Base-by-base conservation (phyloP, 2,113 vertebrate species). In the Mus spicilegus region DNA sequence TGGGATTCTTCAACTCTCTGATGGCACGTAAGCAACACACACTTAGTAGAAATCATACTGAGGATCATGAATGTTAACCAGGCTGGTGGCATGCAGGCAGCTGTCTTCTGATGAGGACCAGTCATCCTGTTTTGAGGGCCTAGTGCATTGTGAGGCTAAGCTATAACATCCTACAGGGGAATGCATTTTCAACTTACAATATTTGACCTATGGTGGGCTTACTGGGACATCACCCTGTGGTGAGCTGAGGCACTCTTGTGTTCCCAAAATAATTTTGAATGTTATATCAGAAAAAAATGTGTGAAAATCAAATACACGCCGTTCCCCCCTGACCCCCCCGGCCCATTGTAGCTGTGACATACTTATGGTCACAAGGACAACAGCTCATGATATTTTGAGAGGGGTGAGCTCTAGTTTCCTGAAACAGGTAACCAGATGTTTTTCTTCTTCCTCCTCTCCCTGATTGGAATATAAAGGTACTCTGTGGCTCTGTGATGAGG, bases 371-470 rank as follows among this genome's bases (percentile, higher is more conserved):
- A 6, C 0, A 16, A 63, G 78, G 75, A 92, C 0, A 4, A 63
- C 28, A 86, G 46, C 33, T 33, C 28, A 65, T 56, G 14, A 51
- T 12, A 39, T 63, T 78, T 0, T 0, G 11, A 16, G 26, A 26
- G n/a, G 51, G 78, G 11, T 56, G 56, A 77, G 11, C 56, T 92
- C 61, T 77, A 17, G 63, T 58, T 94, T 96, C 26, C 49, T 46
- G 70, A 65, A 28, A 30, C 17, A 95, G 28, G 22, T 1, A 56
- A 19, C 70, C 1, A 36, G 3, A 1, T 67, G 46, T 5, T 69
- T 67, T 54, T 36, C 4, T 5, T 42, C 36, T 54, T 76, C 65
- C 14, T 81, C 24, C 81, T n/a, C 81, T n/a, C 81, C 33, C 94
- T 75, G 19, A 13, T 7, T 54, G 46, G 39, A 58, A 46, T 11